A percentile compares a stretch with the other conserved stretches of the same genome.
These are phyloP conservation scores for Junco hyemalis DNA, from an alignment of 2,113 vertebrate species.

Conservation along the genomic window DNA sequence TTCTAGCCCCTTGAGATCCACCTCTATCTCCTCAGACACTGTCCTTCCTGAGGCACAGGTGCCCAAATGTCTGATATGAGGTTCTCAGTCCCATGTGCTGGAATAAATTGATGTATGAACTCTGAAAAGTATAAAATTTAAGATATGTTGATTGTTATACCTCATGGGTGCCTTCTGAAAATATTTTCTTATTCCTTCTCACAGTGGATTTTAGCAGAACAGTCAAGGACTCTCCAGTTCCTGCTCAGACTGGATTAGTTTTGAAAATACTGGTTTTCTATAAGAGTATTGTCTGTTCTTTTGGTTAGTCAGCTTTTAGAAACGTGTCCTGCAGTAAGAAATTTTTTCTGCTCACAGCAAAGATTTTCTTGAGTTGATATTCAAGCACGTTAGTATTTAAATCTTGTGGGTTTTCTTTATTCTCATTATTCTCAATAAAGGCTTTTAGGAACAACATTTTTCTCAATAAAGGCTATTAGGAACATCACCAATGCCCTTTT, in stretches of 20 bases:
- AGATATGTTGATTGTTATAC: not conserved
- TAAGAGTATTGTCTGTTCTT: not conserved
- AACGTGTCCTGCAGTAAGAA: not conserved
- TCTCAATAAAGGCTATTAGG: not conserved
- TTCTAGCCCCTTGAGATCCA: not conserved
- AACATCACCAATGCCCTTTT: not conserved
- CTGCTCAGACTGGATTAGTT: not conserved
- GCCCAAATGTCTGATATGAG: not conserved
- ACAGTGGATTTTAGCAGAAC: not conserved
- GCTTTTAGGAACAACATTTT: not conserved
- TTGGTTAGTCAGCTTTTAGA: not conserved
- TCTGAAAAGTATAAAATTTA: not conserved
- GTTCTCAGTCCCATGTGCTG: not conserved
- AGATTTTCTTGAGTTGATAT: not conserved
- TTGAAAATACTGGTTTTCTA: not conserved
- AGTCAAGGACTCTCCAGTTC: not conserved
- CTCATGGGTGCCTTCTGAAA: not conserved
- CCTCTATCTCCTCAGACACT: not conserved
- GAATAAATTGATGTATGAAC: not conserved
- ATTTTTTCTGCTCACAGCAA: not conserved
- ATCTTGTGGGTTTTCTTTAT: not conserved
- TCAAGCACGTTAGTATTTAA: not conserved
- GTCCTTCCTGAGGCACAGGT: not conserved
- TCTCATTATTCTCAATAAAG: not conserved
- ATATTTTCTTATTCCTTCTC: not conserved